Evolutionary conservation across 2,888 invertebrate species (phyloP).

Genomic region (Nineta flava): DNA sequence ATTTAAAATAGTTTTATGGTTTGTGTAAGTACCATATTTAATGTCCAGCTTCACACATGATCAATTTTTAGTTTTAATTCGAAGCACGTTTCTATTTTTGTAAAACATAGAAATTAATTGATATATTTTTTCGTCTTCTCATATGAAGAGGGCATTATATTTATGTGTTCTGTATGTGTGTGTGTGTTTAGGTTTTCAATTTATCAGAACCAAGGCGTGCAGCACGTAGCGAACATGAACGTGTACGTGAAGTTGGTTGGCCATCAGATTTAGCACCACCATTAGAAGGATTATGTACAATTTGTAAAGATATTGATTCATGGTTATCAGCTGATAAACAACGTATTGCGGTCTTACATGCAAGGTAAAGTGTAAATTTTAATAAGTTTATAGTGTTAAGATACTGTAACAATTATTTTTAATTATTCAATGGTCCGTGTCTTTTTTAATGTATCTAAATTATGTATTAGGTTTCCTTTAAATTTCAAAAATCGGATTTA

Average conservation of each 20-base stretch:
- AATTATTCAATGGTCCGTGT: not conserved
- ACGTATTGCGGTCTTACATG: conserved; percentile 76
- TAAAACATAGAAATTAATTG: too few relatives aligned
- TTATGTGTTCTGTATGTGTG: too few relatives aligned
- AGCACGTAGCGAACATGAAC: conserved; percentile 49
- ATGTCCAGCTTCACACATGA: too few relatives aligned
- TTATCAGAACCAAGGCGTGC: conserved; percentile 53
- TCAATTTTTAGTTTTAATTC: not conserved
- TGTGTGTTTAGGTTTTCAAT: conserved; percentile 57
- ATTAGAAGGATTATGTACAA: conserved; percentile 73
- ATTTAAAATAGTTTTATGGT: too few relatives aligned
- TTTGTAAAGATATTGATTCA: conserved; percentile 86
- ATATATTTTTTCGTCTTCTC: too few relatives aligned
- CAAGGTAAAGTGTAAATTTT: conserved; percentile 41
- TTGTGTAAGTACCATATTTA: too few relatives aligned
- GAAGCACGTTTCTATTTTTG: too few relatives aligned
- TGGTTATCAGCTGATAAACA: conserved; percentile 74
- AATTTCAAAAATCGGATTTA: too few relatives aligned
- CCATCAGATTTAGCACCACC: conserved; percentile 74
- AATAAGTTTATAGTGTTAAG: too few relatives aligned
- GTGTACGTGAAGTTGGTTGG: conserved; percentile 69
- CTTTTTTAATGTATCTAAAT: not conserved
- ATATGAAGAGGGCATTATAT: too few relatives aligned
- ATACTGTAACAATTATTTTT: not conserved
- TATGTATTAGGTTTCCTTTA: too few relatives aligned